Conservation (phyloP, 92 coral and sea anemone genomes). For the Siderastrea radians region DNA sequence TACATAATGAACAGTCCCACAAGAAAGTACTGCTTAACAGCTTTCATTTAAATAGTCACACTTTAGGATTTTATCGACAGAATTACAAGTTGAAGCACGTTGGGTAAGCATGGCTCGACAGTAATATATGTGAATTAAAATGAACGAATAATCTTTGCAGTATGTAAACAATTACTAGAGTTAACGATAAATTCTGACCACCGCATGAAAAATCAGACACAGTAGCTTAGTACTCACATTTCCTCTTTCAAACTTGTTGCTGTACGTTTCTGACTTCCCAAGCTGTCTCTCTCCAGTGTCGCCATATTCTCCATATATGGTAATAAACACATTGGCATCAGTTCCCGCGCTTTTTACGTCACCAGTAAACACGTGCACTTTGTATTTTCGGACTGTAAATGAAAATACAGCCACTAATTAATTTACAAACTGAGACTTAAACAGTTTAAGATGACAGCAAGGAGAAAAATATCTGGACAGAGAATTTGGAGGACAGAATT, state of each 20-base stretch:
- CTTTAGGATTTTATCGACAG: background rate
- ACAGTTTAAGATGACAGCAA: background rate
- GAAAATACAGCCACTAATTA: background rate
- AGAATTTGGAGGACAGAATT: background rate
- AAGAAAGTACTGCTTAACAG: background rate
- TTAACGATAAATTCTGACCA: background rate
- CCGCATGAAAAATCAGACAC: background rate
- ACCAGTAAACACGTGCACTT: conserved; percentile 96
- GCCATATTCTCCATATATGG: conserved; percentile 93
- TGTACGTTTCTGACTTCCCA: conserved; percentile 86
- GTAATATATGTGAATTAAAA: too few relatives aligned
- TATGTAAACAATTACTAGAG: background rate
- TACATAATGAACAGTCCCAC: background rate
- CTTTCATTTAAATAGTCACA: background rate
- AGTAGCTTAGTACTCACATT: conserved; percentile 65
- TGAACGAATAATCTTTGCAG: too few relatives aligned
- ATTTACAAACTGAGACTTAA: background rate
- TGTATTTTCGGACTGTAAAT: conserved; percentile 87
- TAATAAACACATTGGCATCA: conserved; percentile 92
- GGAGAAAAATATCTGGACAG: background rate
- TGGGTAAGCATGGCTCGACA: too few relatives aligned
- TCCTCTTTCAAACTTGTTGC: conserved; percentile 95
- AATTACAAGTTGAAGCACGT: too few relatives aligned
- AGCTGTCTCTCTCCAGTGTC: conserved; percentile 97
- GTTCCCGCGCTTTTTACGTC: conserved; percentile 94